These are phyloP conservation scores for Agapostemon virescens DNA, from an alignment of 2,888 invertebrate genomes.

Conservation along the genomic window DNA sequence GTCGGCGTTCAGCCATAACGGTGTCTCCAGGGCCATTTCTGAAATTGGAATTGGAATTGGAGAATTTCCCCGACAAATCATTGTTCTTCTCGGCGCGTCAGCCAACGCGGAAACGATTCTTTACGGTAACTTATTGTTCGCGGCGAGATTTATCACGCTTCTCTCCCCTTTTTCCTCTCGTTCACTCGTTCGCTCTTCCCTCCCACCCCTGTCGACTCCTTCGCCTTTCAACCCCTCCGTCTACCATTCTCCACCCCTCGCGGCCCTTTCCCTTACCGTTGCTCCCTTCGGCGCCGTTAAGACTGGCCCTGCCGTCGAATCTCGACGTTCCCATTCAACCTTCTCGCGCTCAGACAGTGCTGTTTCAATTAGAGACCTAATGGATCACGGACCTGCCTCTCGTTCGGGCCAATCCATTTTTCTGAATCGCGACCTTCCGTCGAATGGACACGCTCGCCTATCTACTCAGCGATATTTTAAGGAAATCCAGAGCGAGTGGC, in stretches of 20 bases:
- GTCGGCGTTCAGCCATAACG: constrained; percentile 71
- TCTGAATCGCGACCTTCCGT: background rate
- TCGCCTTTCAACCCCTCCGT: background rate
- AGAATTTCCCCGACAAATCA: constrained; percentile 70
- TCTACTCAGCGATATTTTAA: constrained; percentile 49
- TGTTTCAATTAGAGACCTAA: constrained; percentile 65
- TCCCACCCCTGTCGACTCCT: background rate
- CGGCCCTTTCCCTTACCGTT: background rate
- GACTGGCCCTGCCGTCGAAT: background rate
- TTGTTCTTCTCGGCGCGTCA: constrained; percentile 62
- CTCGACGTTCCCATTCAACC: constrained; percentile 56
- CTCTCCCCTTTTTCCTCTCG: constrained; percentile 22
- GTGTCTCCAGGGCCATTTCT: constrained; percentile 69
- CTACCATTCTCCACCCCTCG: background rate
- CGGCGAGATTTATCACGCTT: constrained; percentile 65
- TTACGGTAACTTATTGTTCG: constrained; percentile 69
- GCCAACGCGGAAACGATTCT: constrained; percentile 67
- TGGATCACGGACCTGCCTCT: constrained; percentile 41
- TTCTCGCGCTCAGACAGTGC: constrained; percentile 46
- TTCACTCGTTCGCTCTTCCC: background rate
- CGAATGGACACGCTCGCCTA: constrained; percentile 21
- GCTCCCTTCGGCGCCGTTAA: background rate
- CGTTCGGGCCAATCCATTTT: constrained; percentile 14
- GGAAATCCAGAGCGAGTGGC: constrained; percentile 50
- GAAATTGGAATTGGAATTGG: constrained; percentile 70